Evolutionary conservation across 2,113 vertebrate species (phyloP).

Genomic region (Limanda limanda): DNA sequence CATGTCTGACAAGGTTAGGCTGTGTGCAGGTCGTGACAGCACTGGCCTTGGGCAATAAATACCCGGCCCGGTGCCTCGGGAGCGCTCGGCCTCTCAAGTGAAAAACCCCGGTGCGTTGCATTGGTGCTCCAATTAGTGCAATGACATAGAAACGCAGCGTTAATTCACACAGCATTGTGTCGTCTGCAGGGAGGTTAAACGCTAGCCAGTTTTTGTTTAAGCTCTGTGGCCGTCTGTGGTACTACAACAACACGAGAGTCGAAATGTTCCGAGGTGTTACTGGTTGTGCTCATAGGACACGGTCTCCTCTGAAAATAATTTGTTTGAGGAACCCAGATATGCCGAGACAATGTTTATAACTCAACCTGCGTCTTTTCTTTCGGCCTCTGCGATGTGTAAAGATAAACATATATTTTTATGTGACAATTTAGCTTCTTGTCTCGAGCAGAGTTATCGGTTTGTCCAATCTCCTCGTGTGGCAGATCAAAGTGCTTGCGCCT

Average conservation of each 20-base stretch:
- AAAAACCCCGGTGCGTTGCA: conserved; percentile 63
- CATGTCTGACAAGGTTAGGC: conserved; percentile 88
- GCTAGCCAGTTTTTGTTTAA: neutral
- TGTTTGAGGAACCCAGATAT: neutral
- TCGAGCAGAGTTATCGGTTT: conserved; percentile 42
- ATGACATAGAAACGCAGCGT: conserved; percentile 67
- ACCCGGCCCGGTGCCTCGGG: conserved; percentile 70
- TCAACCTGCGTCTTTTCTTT: neutral
- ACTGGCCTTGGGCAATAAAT: conserved; percentile 80
- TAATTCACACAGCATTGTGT: conserved; percentile 42
- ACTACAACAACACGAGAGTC: conserved; percentile 15
- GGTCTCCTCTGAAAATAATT: neutral
- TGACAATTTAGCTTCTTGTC: conserved; percentile 43
- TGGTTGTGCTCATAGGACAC: neutral
- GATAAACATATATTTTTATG: conserved; percentile 23
- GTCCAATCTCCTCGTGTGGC: conserved; percentile 33
- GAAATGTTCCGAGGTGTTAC: neutral
- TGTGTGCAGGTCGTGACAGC: conserved; percentile 83
- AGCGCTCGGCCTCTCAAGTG: conserved; percentile 72
- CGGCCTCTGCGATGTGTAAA: conserved; percentile 9
- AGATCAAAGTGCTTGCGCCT: conserved; percentile 47
- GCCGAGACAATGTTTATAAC: conserved; percentile 8
- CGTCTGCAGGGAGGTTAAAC: conserved; percentile 57
- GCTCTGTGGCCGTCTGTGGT: conserved; percentile 35
- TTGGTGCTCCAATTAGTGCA: conserved; percentile 78